These are phyloP conservation scores for Branchinecta lindahli DNA, from an alignment of 1,140 invertebrate species.

Conservation along the genomic window DNA sequence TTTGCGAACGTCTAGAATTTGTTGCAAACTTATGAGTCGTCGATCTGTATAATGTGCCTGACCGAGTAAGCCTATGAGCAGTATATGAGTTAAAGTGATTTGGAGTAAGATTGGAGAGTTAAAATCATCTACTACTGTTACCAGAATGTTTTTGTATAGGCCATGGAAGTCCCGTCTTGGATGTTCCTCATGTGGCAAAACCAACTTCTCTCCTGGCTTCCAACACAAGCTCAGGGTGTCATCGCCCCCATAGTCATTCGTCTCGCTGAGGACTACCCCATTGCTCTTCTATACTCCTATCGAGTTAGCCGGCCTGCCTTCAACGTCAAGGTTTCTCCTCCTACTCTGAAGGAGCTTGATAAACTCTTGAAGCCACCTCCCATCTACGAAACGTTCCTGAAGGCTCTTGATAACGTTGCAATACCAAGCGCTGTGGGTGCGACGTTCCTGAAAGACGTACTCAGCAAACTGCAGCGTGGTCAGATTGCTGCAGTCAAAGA, in stretches of 20 bases:
- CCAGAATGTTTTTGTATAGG: not conserved
- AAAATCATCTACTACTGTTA: no score
- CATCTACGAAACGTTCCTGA: not conserved
- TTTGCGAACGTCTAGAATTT: no score
- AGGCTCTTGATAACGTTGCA: not conserved
- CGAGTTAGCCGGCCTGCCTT: not conserved
- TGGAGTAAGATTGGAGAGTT: no score
- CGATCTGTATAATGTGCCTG: no score
- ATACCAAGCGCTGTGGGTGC: not conserved
- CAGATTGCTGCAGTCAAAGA: no score
- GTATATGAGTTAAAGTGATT: no score
- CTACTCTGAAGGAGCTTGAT: not conserved
- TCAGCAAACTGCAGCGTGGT: no score
- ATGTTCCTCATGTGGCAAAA: not conserved
- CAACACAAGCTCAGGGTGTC: not conserved
- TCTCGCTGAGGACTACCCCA: not conserved
- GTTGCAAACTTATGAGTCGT: no score
- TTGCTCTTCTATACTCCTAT: not conserved
- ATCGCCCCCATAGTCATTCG: not conserved
- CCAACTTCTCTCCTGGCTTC: not conserved
- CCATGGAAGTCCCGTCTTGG: not conserved
- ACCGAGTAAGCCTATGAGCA: no score
- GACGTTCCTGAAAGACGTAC: not conserved
- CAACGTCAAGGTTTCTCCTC: not conserved
- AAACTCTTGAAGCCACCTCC: not conserved